Conservation (phyloP, 2,888 invertebrate genomes). For the Eudemis profundana region DNA sequence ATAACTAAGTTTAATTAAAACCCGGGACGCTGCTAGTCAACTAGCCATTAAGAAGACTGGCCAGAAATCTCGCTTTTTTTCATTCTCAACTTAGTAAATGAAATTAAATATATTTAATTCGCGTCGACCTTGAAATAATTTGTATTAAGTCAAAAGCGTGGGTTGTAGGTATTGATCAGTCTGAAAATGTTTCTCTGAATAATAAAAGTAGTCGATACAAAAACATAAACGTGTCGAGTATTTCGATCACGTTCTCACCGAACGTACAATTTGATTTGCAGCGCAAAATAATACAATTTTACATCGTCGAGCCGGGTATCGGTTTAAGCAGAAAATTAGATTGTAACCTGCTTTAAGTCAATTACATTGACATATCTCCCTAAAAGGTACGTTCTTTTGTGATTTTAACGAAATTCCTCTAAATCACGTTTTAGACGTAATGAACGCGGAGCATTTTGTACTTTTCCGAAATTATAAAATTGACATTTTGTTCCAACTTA, state of each 20-base stretch:
- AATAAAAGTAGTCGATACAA: conserved; percentile 47
- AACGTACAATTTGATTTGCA: conserved; percentile 70
- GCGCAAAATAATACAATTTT: conserved; percentile 73
- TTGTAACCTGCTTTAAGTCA: conserved; percentile 67
- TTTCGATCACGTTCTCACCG: conserved; percentile 65
- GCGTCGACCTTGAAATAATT: background rate
- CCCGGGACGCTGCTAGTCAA: conserved; percentile 39
- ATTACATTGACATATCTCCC: conserved; percentile 56
- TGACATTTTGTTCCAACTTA: conserved; percentile 54
- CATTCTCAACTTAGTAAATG: background rate
- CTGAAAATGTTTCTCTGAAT: conserved; percentile 16
- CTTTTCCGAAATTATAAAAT: conserved; percentile 52
- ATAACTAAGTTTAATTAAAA: conserved; percentile 48
- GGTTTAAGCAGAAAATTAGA: conserved; percentile 68
- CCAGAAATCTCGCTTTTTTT: conserved; percentile 8
- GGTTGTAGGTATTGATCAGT: background rate
- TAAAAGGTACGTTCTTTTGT: conserved; percentile 36
- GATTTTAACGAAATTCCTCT: conserved; percentile 30
- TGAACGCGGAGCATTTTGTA: background rate
- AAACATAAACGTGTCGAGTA: conserved; percentile 52
- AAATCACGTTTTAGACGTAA: conserved; percentile 25
- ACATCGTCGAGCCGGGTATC: conserved; percentile 65
- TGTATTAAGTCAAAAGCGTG: background rate
- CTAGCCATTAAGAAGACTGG: conserved; percentile 30
- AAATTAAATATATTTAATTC: background rate